Evolutionary conservation across 2,888 invertebrate species (phyloP).

Genomic region (Ormyrus labotus): DNA sequence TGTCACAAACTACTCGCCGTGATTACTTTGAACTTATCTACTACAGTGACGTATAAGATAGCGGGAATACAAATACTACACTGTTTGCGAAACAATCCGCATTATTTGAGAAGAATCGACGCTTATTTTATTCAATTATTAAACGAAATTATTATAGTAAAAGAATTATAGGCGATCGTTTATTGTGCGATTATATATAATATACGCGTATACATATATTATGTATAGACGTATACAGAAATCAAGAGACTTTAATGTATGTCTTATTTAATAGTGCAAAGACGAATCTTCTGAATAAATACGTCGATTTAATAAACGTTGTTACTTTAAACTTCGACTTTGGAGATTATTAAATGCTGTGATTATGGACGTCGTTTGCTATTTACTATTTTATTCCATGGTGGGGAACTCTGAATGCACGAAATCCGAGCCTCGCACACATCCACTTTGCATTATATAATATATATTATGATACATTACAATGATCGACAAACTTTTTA

Average conservation of each 20-base stretch:
- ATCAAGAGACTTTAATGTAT: conserved; percentile 21
- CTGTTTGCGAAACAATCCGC: conserved; percentile 7
- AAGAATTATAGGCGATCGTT: conserved; percentile 7
- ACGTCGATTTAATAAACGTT: conserved; percentile 27
- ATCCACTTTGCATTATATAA: conserved; percentile 30
- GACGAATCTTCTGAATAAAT: neutral
- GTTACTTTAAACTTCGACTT: conserved; percentile 23
- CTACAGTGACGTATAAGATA: conserved; percentile 37
- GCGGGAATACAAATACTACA: conserved; percentile 13
- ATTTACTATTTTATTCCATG: conserved; percentile 28
- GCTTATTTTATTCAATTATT: conserved; percentile 10
- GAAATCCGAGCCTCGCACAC: conserved; percentile 41
- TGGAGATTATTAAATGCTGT: conserved; percentile 36
- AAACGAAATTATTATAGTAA: conserved; percentile 14
- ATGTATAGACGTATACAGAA: conserved; percentile 20
- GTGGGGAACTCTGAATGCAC: conserved; percentile 1
- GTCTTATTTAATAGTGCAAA: conserved; percentile 5
- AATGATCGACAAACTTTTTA: conserved; percentile 20
- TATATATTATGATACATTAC: conserved; percentile 4
- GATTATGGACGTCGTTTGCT: conserved; percentile 25
- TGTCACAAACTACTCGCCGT: conserved; percentile 20
- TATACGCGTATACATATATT: neutral
- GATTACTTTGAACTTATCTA: conserved; percentile 36
- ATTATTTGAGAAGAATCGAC: conserved; percentile 10
- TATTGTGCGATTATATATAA: conserved; percentile 16